Base-by-base conservation (phyloP, 2,888 invertebrate species). In the Limnephilus lunatus region DNA sequence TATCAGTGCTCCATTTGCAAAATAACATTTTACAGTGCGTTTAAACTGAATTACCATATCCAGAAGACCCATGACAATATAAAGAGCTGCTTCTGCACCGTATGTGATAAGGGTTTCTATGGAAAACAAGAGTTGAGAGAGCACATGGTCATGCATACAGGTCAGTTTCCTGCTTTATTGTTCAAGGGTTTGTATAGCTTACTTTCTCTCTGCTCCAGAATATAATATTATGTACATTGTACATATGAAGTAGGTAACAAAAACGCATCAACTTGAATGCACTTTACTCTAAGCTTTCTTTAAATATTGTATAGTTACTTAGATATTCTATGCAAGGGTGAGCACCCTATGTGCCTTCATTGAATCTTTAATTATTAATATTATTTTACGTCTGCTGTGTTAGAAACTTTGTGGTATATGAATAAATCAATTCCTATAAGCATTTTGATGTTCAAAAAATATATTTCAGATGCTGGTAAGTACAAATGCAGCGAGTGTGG, bases 101-200 rank as follows among this genome's bases (percentile, higher is more conserved):
- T 30, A 15, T 91, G 91, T 9, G 91, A 81, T 31, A 44, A 35
- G 31, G 39, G 82, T 30, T 91, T 91, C 30, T 90, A 85, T 30
- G 48, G 32, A 1, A 90, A 85, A 19, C 81, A n/a, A 85, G 90
- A 48, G 31, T 85, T 90, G 14, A 68, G 32, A 68, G 35, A 83
- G n/a, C 90, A 90, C 68, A 32, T 90, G 85, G 12, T 39, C 11
- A 83, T 32, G 32, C 90, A 90, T 80, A 85, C 90, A 90, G 90
- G 90, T 90, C 39, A 85, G 85, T 90, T 48, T 44, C 44, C 44
- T 25, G 86, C 25, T 86, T 48, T 44, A 44, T 86, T 86, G 12
- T n/a, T 86, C 25, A 68, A 68, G 2, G 3, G 32, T 32, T 3
- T 32, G 35, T 35, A 35, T 35, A 35, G 35, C 35, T 35, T 3